Evolutionary conservation across 1,140 invertebrate genomes (phyloP).

Genomic region (Pseudomyrmex cubaensis): DNA sequence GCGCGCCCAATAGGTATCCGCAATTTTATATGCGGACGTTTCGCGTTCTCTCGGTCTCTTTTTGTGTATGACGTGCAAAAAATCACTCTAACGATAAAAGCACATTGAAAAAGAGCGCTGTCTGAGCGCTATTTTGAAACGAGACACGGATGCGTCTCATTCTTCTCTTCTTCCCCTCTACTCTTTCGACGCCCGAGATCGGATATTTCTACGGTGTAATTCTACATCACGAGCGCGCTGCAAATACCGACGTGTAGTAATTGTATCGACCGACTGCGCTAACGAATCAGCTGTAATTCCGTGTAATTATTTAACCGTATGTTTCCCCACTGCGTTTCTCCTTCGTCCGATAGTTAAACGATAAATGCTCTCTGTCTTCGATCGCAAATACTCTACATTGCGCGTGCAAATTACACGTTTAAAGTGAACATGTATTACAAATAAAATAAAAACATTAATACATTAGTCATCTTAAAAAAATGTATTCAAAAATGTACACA

Average conservation of each 20-base stretch:
- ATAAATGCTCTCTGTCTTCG: background rate
- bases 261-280: background rate
- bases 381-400: too few species aligned
- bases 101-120: conserved; percentile 18
- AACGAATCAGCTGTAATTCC: conserved; percentile 22
- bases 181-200: background rate
- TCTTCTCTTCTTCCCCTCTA: too few species aligned
- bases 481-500: too few species aligned
- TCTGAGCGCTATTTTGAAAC: background rate
- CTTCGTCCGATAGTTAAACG: background rate
- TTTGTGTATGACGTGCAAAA: conserved; percentile 18
- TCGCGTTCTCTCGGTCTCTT: background rate
- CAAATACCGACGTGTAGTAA: conserved; percentile 9
- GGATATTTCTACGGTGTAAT: conserved; percentile 18
- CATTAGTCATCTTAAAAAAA: too few species aligned
- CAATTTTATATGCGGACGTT: conserved; percentile 49
- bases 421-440: too few species aligned
- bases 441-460: too few species aligned
- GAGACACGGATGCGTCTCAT: background rate
- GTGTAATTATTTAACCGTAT: conserved; percentile 55
- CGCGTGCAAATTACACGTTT: too few species aligned
- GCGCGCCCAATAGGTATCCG: conserved; percentile 29
- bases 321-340: conserved; percentile 18
- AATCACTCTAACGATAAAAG: conserved; percentile 49
- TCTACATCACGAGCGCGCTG: background rate